Evolutionary conservation across 1,140 invertebrate species (phyloP), one percentile per base, ranked within the genome.

Genomic region (Cephus cinctus): DNA sequence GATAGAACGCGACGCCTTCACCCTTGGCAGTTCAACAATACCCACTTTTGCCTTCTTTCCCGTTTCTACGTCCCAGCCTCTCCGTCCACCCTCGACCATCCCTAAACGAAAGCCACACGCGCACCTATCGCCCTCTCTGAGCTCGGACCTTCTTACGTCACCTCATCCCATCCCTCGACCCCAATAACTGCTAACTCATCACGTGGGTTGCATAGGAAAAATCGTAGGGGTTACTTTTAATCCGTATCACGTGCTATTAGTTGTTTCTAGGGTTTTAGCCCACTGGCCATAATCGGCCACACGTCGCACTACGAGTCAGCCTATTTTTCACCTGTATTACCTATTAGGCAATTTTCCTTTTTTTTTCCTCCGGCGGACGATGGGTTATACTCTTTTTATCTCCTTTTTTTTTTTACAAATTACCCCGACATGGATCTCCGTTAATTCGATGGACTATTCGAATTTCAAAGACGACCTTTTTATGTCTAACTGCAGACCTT

Each of bases 141-240:
- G 12, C 35, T 15, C 35, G 11, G 16, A 23, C 39, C 14, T 8
- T 41, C 20, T 15, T 15, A 2, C 5, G 3, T 21, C 16, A 8
- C 11, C 39, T 4, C 16, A 15, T 38, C 16, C 35, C n/a, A 11
- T 18, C 39, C 15, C 9, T 19, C 9, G 39, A 34, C 38, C 23
- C 40, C 41, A 38, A 44, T 43, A 35, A 45, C 23, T n/a, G 48
- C 18, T 27, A 39, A 52, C 39, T 52, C 38, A 47, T 52, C 25
- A 40, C 11, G 12, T 16, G 40, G 40, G 39, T 12, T 15, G 20
- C 14, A 12, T 41, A 12, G 18, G 39, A 41, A 41, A 41, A 41
- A 41, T 41, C 39, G 18, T 14, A 8, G 2, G 39, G 39, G 1
- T 14, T 43, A 25, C 34, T 52, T 52, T 44, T 53, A 53, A 53